phyloP scores from a whole-genome alignment of 1,140 invertebrate genomes.

The Harpegnathos saltator region DNA sequence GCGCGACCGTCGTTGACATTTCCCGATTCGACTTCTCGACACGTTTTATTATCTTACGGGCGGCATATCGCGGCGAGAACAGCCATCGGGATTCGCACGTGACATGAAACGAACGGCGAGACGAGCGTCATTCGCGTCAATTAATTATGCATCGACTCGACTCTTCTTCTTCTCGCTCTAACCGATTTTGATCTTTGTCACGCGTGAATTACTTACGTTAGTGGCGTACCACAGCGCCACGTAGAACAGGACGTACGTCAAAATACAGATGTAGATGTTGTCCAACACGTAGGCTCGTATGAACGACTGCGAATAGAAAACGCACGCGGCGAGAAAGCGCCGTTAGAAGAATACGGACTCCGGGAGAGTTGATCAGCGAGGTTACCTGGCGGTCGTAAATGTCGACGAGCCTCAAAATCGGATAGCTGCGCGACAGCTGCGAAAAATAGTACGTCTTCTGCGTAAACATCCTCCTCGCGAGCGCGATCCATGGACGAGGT shows the following conservation, averaged over 20 bases:
- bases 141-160: not conserved
- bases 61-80: not conserved
- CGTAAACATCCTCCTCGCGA: constrained; percentile 72
- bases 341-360: no score
- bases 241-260: constrained; percentile 81
- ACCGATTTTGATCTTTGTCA: no score
- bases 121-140: not conserved
- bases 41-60: constrained; percentile 76
- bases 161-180: not conserved
- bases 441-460: constrained; percentile 70
- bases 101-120: not conserved
- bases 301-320: constrained; percentile 75
- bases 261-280: constrained; percentile 78
- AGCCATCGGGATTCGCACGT: not conserved
- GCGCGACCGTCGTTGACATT: constrained; percentile 71
- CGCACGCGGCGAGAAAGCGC: not conserved
- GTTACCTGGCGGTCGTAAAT: constrained; percentile 79
- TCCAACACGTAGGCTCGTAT: constrained; percentile 81
- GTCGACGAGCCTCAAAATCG: constrained; percentile 76
- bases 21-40: constrained; percentile 80
- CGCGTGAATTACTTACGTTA: constrained; percentile 74
- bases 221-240: constrained; percentile 80
- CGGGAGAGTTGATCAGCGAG: not conserved
- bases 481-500: constrained; percentile 66
- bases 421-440: constrained; percentile 70